These are phyloP conservation scores for Anabas testudineus DNA, from an alignment of 2,797 vertebrate genomes.

Conservation along the genomic window DNA sequence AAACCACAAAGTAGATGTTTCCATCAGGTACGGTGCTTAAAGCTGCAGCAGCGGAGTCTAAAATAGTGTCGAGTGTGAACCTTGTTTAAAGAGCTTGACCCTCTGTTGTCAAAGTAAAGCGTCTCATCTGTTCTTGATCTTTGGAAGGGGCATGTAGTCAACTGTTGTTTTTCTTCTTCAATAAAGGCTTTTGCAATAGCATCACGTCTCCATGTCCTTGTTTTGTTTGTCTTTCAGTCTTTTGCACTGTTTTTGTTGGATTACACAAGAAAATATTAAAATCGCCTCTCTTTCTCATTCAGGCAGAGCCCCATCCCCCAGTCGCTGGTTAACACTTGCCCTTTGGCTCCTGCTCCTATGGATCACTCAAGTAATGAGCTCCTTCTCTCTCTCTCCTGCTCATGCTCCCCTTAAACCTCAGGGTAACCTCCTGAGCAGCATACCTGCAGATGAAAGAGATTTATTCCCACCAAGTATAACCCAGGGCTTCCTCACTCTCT, in stretches of 20 bases:
- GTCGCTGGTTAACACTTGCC: slow-evolving; percentile 45
- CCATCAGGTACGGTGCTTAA: slow-evolving; percentile 20
- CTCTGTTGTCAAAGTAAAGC: slow-evolving; percentile 43
- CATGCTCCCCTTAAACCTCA: slow-evolving; percentile 26
- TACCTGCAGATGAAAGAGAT: slow-evolving; percentile 56
- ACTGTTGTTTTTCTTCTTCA: slow-evolving; percentile 62
- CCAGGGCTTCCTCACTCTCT: slow-evolving; percentile 39
- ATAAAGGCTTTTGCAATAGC: slow-evolving; percentile 79
- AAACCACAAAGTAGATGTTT: slow-evolving; percentile 31
- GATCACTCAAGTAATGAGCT: slow-evolving; percentile 63
- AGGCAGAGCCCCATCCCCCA: neutral
- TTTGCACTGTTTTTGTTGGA: slow-evolving; percentile 14
- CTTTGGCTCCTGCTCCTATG: slow-evolving; percentile 39
- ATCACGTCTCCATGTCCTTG: slow-evolving; percentile 10
- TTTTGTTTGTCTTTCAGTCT: slow-evolving; percentile 38
- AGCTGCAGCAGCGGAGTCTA: slow-evolving; percentile 17
- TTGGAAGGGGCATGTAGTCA: slow-evolving; percentile 52
- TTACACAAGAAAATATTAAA: slow-evolving; percentile 4
- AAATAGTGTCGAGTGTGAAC: slow-evolving; percentile 19
- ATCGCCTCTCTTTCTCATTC: slow-evolving; percentile 5
- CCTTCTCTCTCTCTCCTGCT: slow-evolving; percentile 35
- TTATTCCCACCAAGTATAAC: slow-evolving; percentile 39
- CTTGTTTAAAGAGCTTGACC: slow-evolving; percentile 26
- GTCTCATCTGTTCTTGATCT: slow-evolving; percentile 53
- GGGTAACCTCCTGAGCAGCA: slow-evolving; percentile 48